These are phyloP conservation scores for Onychomys leucogaster DNA, from an alignment of 2,797 vertebrate genomes.

Conservation along the genomic window DNA sequence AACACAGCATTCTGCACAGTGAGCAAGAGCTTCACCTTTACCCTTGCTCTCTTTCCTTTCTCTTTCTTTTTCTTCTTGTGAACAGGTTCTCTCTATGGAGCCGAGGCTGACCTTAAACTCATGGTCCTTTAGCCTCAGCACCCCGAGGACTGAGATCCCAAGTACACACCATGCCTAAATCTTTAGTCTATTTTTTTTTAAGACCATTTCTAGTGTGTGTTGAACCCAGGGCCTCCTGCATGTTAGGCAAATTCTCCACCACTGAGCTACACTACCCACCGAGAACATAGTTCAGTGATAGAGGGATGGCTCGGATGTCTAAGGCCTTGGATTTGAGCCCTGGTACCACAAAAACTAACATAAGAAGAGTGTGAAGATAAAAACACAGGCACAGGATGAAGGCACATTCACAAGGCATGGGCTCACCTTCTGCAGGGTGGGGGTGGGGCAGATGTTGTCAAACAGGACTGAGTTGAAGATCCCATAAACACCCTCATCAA, in stretches of 20 bases:
- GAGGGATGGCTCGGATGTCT: neutral
- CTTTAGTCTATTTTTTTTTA: neutral
- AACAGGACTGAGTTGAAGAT: slow-evolving; percentile 87
- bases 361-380: neutral
- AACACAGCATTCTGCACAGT: neutral
- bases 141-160: neutral
- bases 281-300: neutral
- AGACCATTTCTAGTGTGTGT: neutral
- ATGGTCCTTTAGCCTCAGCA: neutral
- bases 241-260: neutral
- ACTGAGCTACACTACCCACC: neutral
- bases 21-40: neutral
- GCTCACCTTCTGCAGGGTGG: slow-evolving; percentile 88
- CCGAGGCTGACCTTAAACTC: neutral
- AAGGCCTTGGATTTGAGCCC: neutral
- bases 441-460: slow-evolving; percentile 83
- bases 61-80: neutral
- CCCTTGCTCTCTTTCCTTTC: neutral
- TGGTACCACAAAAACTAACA: neutral
- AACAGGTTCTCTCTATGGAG: neutral
- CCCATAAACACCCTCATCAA: slow-evolving; percentile 88
- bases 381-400: neutral
- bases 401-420: neutral
- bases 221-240: neutral
- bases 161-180: neutral